These are phyloP conservation scores for Arenaria interpres DNA, from an alignment of 2,113 vertebrate species.

Conservation along the genomic window DNA sequence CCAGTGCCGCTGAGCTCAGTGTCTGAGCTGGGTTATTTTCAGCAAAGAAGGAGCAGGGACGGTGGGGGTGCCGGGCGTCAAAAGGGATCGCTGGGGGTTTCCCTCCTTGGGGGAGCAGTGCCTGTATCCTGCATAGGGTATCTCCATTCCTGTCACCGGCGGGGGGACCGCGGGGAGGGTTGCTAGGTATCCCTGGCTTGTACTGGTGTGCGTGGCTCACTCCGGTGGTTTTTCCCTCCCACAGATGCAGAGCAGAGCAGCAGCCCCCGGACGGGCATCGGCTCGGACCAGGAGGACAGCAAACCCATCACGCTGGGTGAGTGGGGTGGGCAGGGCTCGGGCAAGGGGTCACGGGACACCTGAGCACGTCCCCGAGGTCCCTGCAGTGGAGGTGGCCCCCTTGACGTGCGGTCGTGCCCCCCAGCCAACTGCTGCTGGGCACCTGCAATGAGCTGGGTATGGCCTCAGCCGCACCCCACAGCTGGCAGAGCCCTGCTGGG, in stretches of 20 bases:
- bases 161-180: rapidly evolving
- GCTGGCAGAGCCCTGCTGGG: neutral
- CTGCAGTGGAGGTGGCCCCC: rapidly evolving
- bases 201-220: rapidly evolving
- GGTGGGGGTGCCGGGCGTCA: rapidly evolving
- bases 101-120: neutral
- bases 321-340: neutral
- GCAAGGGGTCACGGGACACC: neutral
- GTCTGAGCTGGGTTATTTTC: constrained; percentile 42
- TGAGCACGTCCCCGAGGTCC: neutral
- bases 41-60: neutral
- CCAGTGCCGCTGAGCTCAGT: neutral
- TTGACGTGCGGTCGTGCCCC: rapidly evolving
- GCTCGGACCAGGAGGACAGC: constrained; percentile 93
- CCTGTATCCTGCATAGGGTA: neutral
- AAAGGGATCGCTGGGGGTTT: rapidly evolving
- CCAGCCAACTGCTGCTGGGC: neutral
- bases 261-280: constrained; percentile 87
- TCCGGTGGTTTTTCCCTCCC: neutral
- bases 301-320: constrained; percentile 91
- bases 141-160: rapidly evolving
- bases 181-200: rapidly evolving
- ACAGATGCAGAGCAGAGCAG: constrained; percentile 90
- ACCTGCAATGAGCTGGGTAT: neutral
- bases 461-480: neutral